Evolutionary conservation across 2,888 invertebrate species (phyloP).

Genomic region (Cyrtodaria siliqua): DNA sequence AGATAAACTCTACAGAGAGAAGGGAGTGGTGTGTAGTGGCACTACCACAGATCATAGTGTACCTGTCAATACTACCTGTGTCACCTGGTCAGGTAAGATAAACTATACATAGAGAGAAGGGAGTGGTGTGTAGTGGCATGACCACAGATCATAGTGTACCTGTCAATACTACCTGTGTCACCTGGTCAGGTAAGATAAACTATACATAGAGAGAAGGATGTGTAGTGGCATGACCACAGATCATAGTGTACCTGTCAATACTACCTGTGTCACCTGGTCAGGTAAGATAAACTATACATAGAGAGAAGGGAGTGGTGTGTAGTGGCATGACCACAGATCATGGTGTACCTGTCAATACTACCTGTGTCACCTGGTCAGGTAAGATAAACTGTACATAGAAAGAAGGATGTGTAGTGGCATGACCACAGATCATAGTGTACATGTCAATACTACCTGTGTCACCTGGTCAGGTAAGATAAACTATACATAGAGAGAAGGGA

Average conservation of each 20-base stretch:
- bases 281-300: constrained; percentile 66
- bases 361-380: too few species aligned
- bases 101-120: too few species aligned
- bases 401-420: constrained; percentile 84
- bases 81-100: constrained; percentile 88
- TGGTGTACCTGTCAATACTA: too few species aligned
- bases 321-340: too few species aligned
- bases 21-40: constrained; percentile 85
- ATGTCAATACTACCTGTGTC: constrained; percentile 81
- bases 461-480: constrained; percentile 87
- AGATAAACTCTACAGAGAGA: constrained; percentile 86
- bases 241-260: constrained; percentile 81
- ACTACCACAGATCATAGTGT: constrained; percentile 85
- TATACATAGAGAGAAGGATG: constrained; percentile 86
- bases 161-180: too few species aligned
- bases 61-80: constrained; percentile 76
- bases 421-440: constrained; percentile 85
- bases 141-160: too few species aligned
- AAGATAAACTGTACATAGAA: constrained; percentile 87
- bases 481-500: too few species aligned
- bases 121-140: too few species aligned
- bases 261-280: constrained; percentile 88
- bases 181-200: constrained; percentile 88
- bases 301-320: too few species aligned
- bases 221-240: constrained; percentile 82